Base-by-base conservation (phyloP, 2,113 vertebrate species). In the Sebastes schlegelii region DNA sequence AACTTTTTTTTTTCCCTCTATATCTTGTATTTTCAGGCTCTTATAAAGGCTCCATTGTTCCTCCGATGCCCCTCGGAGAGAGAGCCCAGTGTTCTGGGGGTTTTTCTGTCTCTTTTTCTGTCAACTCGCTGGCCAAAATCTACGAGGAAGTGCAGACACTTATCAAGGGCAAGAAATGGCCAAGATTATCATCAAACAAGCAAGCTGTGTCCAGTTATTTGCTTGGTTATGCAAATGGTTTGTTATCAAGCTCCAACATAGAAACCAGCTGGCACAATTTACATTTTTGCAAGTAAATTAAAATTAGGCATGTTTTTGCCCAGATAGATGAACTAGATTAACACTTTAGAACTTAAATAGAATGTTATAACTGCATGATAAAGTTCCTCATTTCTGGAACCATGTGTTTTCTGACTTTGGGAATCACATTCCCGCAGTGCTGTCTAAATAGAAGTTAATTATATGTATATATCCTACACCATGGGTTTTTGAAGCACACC, bases 31-130 rank as follows among this genome's bases (percentile, higher is more conserved):
- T 66, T 85, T 84, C 68, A 57, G 42, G 17, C 51, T 82, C 64
- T 48, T 48, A 80, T 55, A 74, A 91, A 79, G 67, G 40, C 40
- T 65, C 68, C 69, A 68, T 85, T 88, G 82, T 87, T 87, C 14
- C 10, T 58, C 6, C 40, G 55, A 1, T 51, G 10, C 42, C 62
- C 55, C 43, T 75, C 14, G 2, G 62, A 71, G 63, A 70, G 26
- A 70, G 46, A 46, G 11, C 8, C 23, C 57, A 51, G 17, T 66
- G 17, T 34, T 77, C 69, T 79, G 46, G 34, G 34, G 3, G 4
- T 34, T 77, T 63, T 74, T 66, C 23, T 67, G 40, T 72, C 69
- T 75, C 17, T 9, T 57, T 67, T 76, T 77, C 54, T 76, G 58
- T 82, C 40, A 79, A 46, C 61, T 75, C 10, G 45, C 21, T 26